Conservation (phyloP, 2,888 invertebrate species). For the Xestia ashworthii region DNA sequence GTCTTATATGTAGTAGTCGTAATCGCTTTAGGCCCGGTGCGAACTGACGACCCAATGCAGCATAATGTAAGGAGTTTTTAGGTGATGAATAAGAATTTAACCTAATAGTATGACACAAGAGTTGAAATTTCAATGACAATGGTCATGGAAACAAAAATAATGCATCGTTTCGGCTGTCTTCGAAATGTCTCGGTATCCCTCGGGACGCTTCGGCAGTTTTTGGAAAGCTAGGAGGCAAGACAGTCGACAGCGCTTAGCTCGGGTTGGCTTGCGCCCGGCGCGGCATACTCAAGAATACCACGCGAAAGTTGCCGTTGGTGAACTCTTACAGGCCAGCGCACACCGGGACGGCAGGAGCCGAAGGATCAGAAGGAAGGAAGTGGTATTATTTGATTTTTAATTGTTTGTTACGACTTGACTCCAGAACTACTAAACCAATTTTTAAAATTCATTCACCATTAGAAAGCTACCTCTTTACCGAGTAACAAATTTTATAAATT, state of each 20-base stretch:
- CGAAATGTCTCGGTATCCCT: no score
- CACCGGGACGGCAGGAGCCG: not conserved
- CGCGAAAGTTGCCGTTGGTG: not conserved
- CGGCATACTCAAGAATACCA: not conserved
- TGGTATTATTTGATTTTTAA: no score
- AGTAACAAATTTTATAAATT: no score
- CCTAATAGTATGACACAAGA: not conserved
- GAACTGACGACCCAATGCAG: not conserved
- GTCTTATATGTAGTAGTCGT: not conserved
- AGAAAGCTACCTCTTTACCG: no score
- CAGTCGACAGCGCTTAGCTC: no score
- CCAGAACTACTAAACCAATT: no score
- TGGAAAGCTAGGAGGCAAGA: not conserved
- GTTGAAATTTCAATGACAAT: not conserved
- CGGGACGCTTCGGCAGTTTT: not conserved
- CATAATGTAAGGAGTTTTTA: not conserved
- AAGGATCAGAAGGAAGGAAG: no score
- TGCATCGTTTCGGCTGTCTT: not conserved
- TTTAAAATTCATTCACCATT: no score
- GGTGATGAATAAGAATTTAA: not conserved
- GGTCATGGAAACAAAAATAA: not conserved
- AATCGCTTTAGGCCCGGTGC: not conserved
- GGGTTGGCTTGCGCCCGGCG: no score
- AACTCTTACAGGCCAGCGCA: not conserved
- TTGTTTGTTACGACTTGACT: no score